These are phyloP conservation scores for Lipophrys pholis DNA, from an alignment of 2,113 vertebrate species.

Conservation along the genomic window DNA sequence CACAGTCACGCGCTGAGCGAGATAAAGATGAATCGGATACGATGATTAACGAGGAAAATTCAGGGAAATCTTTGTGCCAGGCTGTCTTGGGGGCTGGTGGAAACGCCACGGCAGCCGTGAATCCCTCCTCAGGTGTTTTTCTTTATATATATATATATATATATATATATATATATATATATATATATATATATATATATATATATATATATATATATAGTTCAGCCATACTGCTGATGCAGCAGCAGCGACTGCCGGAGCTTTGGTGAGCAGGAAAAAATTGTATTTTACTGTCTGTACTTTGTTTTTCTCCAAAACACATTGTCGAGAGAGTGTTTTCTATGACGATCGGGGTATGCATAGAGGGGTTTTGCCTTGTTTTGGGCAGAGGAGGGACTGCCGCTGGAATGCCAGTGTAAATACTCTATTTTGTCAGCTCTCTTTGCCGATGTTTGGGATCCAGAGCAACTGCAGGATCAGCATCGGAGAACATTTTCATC, in stretches of 20 bases:
- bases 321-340: constrained; percentile 33
- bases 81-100: constrained; percentile 43
- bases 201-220: constrained; percentile 11
- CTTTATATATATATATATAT: constrained; percentile 47
- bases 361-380: constrained; percentile 52
- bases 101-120: constrained; percentile 41
- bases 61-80: constrained; percentile 42
- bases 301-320: constrained; percentile 30
- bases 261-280: constrained; percentile 32
- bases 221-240: constrained; percentile 21
- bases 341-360: constrained; percentile 51
- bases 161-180: constrained; percentile 19
- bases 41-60: constrained; percentile 61
- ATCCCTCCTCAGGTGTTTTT: constrained; percentile 45
- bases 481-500: constrained; percentile 75
- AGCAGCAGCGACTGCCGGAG: constrained; percentile 10
- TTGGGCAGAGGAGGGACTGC: constrained; percentile 51
- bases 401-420: constrained; percentile 62
- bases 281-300: background rate
- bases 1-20: constrained; percentile 33
- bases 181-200: constrained; percentile 40
- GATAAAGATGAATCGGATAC: constrained; percentile 49
- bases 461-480: constrained; percentile 63
- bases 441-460: constrained; percentile 60
- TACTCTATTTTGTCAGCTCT: constrained; percentile 62